Percentiles rank a stretch among this genome's conserved stretches.
phyloP scores from a whole-genome alignment of 2,888 invertebrate species.

The Therioaphis trifolii region DNA sequence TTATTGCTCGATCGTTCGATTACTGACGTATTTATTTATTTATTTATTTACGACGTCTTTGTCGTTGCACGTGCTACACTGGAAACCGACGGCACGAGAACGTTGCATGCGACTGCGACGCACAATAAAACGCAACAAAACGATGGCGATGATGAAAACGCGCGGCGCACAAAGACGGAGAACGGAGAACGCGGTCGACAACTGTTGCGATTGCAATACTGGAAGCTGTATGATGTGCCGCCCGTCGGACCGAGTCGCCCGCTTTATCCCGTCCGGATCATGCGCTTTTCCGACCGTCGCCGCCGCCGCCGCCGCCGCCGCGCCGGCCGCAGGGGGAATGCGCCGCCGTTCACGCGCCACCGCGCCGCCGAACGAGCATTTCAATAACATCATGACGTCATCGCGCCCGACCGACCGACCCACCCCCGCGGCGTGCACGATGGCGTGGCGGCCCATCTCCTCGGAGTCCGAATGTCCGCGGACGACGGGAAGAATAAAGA shows the following conservation, averaged over 20 bases:
- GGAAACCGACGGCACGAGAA: neutral
- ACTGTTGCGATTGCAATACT: constrained; percentile 48
- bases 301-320: neutral
- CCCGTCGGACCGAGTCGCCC: neutral
- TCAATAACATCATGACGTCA: constrained; percentile 41
- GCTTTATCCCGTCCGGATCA: constrained; percentile 52
- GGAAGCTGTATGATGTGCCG: constrained; percentile 53
- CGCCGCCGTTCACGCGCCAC: constrained; percentile 5
- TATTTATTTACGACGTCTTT: no score
- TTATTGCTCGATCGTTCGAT: neutral
- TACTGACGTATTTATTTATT: no score
- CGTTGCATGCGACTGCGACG: no score
- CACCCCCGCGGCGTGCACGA: neutral
- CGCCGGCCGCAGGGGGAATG: constrained; percentile 34
- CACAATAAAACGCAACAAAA: neutral
- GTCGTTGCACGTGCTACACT: no score
- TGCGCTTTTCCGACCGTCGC: constrained; percentile 48
- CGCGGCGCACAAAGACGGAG: neutral
- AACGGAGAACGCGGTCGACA: constrained; percentile 12
- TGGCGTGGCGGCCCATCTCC: neutral
- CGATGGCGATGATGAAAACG: neutral
- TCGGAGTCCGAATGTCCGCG: neutral
- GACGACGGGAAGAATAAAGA: no score
- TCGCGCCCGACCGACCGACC: neutral
- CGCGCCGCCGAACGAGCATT: neutral